Percentiles rank a stretch among this genome's conserved stretches.
phyloP scores from a whole-genome alignment of 2,888 invertebrate genomes.

The Callinectes sapidus region DNA sequence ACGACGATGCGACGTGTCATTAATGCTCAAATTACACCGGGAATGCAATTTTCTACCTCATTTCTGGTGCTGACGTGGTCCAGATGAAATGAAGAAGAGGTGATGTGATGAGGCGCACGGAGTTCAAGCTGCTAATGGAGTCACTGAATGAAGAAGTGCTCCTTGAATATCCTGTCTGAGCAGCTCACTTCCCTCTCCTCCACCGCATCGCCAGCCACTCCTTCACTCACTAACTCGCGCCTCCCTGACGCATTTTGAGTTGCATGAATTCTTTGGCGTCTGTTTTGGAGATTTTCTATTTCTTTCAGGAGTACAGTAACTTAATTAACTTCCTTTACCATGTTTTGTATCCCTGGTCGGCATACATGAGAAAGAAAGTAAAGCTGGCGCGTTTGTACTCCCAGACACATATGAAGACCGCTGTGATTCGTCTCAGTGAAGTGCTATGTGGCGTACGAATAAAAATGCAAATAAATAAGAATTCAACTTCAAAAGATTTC shows the following conservation, averaged over 20 bases:
- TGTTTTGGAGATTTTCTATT: too few relatives aligned
- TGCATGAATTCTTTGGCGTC: not conserved
- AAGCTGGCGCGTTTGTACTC: too few relatives aligned
- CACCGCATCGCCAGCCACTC: not conserved
- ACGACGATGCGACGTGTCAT: not conserved
- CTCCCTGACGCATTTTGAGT: not conserved
- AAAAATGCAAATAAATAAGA: too few relatives aligned
- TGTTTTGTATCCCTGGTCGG: too few relatives aligned
- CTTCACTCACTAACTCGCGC: too few relatives aligned
- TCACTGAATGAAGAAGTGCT: not conserved
- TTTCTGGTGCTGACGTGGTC: conserved; percentile 4
- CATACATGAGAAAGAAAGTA: too few relatives aligned
- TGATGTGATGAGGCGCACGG: not conserved
- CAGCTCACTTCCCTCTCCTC: not conserved
- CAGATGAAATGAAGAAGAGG: not conserved
- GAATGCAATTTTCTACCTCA: conserved; percentile 17
- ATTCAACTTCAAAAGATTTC: too few relatives aligned
- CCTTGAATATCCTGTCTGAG: not conserved
- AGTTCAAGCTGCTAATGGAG: not conserved
- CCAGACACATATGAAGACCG: too few relatives aligned
- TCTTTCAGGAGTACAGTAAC: too few relatives aligned
- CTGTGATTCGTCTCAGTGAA: too few relatives aligned
- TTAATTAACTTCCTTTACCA: too few relatives aligned
- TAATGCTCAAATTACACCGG: conserved; percentile 13
- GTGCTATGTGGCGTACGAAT: too few relatives aligned